Conservation (phyloP, 2,113 vertebrate species). For the Cyprinodon brontotheroides region DNA sequence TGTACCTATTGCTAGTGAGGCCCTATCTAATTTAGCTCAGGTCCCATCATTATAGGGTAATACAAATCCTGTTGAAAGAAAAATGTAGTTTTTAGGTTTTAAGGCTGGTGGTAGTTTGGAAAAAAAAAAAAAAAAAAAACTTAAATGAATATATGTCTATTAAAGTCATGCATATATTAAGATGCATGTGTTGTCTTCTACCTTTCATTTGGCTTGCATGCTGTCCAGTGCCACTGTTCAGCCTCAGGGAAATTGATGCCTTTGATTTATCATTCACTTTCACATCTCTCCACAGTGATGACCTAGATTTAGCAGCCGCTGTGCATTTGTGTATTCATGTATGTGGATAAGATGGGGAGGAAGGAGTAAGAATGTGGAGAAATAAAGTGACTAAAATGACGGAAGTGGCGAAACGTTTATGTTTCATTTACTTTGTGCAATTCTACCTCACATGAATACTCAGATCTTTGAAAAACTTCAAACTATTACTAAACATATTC, state of each 20-base stretch:
- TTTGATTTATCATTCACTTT: slow-evolving; percentile 77
- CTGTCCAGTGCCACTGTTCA: slow-evolving; percentile 36
- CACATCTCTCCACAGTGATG: slow-evolving; percentile 66
- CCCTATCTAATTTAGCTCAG: background rate
- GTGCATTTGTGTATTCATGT: slow-evolving; percentile 2
- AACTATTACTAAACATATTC: background rate
- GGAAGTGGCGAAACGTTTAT: background rate
- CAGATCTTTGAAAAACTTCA: background rate
- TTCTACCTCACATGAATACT: background rate
- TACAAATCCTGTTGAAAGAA: background rate
- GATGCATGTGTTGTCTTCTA: background rate
- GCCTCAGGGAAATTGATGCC: slow-evolving; percentile 62
- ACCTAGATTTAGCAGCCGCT: slow-evolving; percentile 71
- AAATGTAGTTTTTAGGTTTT: background rate
- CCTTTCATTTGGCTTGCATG: slow-evolving; percentile 12
- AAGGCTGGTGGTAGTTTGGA: background rate
- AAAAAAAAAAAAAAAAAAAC: background rate
- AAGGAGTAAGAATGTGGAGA: background rate
- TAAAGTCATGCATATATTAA: background rate
- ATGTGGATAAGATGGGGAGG: background rate
- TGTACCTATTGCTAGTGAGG: background rate
- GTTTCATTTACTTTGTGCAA: background rate
- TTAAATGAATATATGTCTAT: background rate
- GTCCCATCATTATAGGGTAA: background rate
- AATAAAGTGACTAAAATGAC: slow-evolving; percentile 23